These are phyloP conservation scores for Isaurus tuberculatus DNA, from an alignment of 92 coral and sea anemone species.

Conservation along the genomic window DNA sequence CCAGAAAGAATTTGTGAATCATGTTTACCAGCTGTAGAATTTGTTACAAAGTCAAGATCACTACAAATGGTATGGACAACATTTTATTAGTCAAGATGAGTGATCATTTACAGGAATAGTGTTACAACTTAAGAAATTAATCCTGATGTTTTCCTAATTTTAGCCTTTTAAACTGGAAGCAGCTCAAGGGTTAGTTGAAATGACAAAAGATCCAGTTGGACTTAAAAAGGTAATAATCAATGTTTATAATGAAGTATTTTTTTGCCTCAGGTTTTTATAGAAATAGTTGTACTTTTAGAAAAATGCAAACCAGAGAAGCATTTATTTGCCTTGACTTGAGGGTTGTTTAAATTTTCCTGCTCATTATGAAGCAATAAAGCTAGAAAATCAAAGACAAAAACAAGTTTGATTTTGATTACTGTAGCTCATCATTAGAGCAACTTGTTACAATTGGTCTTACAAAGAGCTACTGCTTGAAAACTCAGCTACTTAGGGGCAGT, in stretches of 20 bases:
- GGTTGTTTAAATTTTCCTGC: too few species aligned
- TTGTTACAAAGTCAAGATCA: conserved; percentile 93
- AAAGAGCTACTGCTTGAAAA: too few species aligned
- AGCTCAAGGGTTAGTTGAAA: conserved; percentile 86
- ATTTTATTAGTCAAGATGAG: background rate
- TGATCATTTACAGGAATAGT: background rate
- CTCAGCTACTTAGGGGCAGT: too few species aligned
- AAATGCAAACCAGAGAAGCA: too few species aligned
- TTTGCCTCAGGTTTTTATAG: too few species aligned
- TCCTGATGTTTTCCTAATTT: background rate
- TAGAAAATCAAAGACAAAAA: too few species aligned
- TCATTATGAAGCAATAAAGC: too few species aligned
- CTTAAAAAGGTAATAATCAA: conserved; percentile 73
- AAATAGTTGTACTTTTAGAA: too few species aligned
- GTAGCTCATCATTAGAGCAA: too few species aligned
- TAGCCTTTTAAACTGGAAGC: conserved; percentile 91
- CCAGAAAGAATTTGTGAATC: conserved; percentile 93
- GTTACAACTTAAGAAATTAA: background rate
- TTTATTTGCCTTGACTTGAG: too few species aligned
- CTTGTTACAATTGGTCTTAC: too few species aligned
- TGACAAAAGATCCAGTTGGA: conserved; percentile 80
- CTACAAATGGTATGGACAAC: conserved; percentile 76
- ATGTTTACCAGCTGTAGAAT: conserved; percentile 86
- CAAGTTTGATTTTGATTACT: too few species aligned
- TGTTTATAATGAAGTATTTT: background rate